Evolutionary conservation across 2,113 vertebrate species (phyloP).

Genomic region (Nannospalax galili): DNA sequence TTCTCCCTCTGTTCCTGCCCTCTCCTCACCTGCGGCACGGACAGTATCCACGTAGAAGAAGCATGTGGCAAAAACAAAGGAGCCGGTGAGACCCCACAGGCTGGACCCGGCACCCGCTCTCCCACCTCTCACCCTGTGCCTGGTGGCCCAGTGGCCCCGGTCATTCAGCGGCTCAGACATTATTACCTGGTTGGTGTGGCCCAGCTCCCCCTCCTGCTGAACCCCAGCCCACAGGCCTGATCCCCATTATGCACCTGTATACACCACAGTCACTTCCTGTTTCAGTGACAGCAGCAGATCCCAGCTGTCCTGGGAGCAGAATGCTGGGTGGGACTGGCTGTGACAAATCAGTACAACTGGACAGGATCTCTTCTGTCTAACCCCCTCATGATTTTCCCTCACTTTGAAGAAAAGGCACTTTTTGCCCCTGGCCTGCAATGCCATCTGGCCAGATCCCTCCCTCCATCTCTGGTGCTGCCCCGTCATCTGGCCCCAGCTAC

Average conservation of each 20-base stretch:
- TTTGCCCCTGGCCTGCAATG: background rate
- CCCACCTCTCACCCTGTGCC: fast-evolving
- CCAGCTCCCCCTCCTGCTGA: background rate
- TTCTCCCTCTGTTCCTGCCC: too few relatives aligned
- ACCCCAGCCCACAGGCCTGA: background rate
- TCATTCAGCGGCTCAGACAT: fast-evolving
- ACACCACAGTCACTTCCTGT: fast-evolving
- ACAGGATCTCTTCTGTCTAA: fast-evolving
- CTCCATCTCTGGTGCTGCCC: fast-evolving
- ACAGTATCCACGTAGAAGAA: fast-evolving
- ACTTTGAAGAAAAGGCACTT: background rate
- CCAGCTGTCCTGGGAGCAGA: background rate
- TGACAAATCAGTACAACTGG: fast-evolving
- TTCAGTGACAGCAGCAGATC: background rate
- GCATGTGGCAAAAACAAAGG: too few relatives aligned
- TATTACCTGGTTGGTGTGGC: fast-evolving
- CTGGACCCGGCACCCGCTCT: fast-evolving
- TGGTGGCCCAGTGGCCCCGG: too few relatives aligned
- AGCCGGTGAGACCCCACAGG: fast-evolving
- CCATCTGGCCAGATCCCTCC: background rate
- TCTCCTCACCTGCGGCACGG: too few relatives aligned
- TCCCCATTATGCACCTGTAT: background rate
- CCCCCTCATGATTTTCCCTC: too few relatives aligned
- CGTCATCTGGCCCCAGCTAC: background rate
- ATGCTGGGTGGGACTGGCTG: fast-evolving